These are phyloP conservation scores for Epinephelus malabaricus DNA, from an alignment of 2,797 vertebrate genomes.

Conservation along the genomic window DNA sequence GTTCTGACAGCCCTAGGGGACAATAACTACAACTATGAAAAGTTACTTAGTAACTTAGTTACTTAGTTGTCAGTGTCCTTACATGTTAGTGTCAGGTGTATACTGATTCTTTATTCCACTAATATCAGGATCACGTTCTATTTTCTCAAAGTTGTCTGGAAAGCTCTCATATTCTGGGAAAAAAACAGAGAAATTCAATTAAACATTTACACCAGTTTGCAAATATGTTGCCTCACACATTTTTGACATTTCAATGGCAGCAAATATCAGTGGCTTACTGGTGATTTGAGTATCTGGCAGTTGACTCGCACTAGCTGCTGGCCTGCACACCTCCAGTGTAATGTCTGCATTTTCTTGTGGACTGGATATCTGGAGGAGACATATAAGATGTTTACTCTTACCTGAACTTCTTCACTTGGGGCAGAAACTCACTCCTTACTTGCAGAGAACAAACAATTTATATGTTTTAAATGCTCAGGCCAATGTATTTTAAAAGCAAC, in stretches of 20 bases:
- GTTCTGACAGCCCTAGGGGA: too few relatives aligned
- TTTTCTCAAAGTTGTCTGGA: slow-evolving; percentile 28
- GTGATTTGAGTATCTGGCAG: slow-evolving; percentile 13
- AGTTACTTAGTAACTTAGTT: too few relatives aligned
- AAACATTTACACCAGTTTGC: neutral
- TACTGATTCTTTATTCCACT: slow-evolving; percentile 10
- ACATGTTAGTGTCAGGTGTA: slow-evolving; percentile 27
- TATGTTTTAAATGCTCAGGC: too few relatives aligned
- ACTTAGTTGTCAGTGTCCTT: neutral
- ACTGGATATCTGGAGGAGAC: slow-evolving; percentile 52
- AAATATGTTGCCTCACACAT: neutral
- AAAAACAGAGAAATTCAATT: neutral
- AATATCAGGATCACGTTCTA: slow-evolving; percentile 9
- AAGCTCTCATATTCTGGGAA: slow-evolving; percentile 43
- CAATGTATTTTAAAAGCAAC: too few relatives aligned
- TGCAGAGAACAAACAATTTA: too few relatives aligned
- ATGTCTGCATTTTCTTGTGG: slow-evolving; percentile 56
- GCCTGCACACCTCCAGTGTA: slow-evolving; percentile 62
- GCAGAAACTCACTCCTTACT: neutral
- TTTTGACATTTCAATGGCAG: neutral
- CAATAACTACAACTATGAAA: too few relatives aligned
- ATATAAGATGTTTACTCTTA: neutral
- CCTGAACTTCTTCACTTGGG: neutral
- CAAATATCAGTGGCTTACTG: slow-evolving; percentile 37
- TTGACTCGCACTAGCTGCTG: neutral